Percentiles rank a stretch among this genome's conserved stretches.
phyloP scores from a whole-genome alignment of 1,140 invertebrate genomes.

The Polyergus mexicanus region DNA sequence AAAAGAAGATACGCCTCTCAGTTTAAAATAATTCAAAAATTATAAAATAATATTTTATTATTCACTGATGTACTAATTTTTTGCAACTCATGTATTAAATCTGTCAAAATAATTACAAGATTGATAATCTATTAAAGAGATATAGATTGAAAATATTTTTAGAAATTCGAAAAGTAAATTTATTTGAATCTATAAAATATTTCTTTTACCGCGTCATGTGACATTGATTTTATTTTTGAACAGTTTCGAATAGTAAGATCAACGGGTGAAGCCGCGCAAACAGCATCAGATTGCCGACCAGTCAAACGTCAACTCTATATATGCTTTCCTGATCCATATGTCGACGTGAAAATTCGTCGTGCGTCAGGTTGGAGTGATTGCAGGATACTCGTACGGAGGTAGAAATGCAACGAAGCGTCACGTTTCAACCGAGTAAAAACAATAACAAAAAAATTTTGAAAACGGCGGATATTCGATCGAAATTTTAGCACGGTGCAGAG shows the following conservation, averaged over 20 bases:
- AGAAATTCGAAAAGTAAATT: slow-evolving; percentile 20
- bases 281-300: slow-evolving; percentile 34
- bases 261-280: slow-evolving; percentile 31
- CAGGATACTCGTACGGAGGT: slow-evolving; percentile 36
- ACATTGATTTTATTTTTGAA: slow-evolving; percentile 35
- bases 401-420: slow-evolving; percentile 52
- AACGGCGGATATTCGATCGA: slow-evolving; percentile 25
- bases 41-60: background rate
- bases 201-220: background rate
- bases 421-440: slow-evolving; percentile 45
- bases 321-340: slow-evolving; percentile 51
- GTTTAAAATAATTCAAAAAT: background rate
- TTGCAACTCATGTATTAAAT: background rate
- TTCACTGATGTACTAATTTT: background rate
- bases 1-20: background rate
- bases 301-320: slow-evolving; percentile 50
- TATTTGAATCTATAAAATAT: slow-evolving; percentile 15
- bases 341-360: slow-evolving; percentile 55
- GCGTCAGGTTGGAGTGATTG: slow-evolving; percentile 49
- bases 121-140: background rate
- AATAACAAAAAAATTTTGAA: slow-evolving; percentile 41
- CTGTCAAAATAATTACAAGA: background rate
- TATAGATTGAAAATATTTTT: background rate
- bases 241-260: slow-evolving; percentile 38
- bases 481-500: background rate